Percentiles rank a stretch among this genome's conserved stretches.
phyloP scores from a whole-genome alignment of 2,113 vertebrate species.

The Lynx canadensis region DNA sequence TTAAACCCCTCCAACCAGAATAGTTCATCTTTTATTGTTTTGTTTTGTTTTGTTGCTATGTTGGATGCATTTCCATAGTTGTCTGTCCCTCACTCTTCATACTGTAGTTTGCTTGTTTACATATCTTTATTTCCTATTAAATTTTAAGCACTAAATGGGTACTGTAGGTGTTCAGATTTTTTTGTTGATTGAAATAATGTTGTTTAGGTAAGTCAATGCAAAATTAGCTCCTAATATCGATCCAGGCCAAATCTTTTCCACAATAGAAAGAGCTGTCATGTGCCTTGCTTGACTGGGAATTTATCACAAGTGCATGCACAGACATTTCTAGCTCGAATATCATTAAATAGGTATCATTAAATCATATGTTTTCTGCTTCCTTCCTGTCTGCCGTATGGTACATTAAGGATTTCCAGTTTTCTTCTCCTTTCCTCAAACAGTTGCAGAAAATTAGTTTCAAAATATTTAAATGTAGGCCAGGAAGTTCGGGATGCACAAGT shows the following conservation, averaged over 20 bases:
- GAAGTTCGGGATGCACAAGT: background rate
- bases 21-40: background rate
- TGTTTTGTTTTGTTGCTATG: background rate
- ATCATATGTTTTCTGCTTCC: background rate
- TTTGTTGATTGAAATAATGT: background rate
- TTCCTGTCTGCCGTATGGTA: background rate
- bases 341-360: background rate
- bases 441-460: slow-evolving; percentile 9
- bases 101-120: background rate
- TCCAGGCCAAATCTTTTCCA: background rate
- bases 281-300: background rate
- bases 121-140: background rate
- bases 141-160: background rate
- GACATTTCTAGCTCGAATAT: slow-evolving; percentile 1
- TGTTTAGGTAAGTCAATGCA: background rate
- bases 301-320: background rate
- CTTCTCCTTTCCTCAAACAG: background rate
- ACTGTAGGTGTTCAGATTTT: background rate
- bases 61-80: background rate
- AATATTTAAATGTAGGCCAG: background rate
- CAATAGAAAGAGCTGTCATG: background rate
- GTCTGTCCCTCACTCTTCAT: background rate
- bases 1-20: background rate
- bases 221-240: background rate
- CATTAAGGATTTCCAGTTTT: background rate